Conservation (phyloP, 2,113 vertebrate genomes). For the Gallinago media region DNA sequence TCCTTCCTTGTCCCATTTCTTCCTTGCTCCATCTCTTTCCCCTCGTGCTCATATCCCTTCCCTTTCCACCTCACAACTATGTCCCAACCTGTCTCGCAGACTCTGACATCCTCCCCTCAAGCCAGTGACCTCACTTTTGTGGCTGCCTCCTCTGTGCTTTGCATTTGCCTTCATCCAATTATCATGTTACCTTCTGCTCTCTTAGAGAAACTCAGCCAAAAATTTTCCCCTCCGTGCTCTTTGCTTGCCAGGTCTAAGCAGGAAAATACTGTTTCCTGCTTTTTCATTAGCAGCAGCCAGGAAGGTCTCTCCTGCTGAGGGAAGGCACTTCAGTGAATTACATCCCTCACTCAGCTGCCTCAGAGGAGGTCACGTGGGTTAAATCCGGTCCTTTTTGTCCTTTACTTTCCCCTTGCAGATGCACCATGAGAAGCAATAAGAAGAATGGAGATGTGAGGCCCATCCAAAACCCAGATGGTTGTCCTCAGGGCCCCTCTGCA, state of each 20-base stretch:
- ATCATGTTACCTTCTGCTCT: background rate
- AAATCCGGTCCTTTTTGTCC: background rate
- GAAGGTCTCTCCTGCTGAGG: constrained; percentile 2
- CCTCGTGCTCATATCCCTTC: background rate
- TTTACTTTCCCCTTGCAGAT: background rate
- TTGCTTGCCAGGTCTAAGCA: constrained; percentile 20
- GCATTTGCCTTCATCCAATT: constrained; percentile 1
- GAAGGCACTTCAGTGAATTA: constrained; percentile 34
- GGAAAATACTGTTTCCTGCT: constrained; percentile 41
- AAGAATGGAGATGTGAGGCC: background rate
- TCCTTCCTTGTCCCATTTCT: background rate
- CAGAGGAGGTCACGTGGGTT: background rate
- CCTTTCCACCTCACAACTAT: background rate
- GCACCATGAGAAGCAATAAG: background rate
- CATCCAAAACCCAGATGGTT: background rate
- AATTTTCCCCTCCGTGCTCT: background rate
- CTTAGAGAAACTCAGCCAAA: background rate
- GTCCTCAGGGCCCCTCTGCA: background rate
- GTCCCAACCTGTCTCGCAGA: background rate
- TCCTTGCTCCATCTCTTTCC: background rate
- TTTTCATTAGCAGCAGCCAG: constrained; percentile 4
- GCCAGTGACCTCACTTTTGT: background rate
- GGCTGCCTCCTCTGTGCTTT: background rate
- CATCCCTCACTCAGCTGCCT: background rate
- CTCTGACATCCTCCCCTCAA: background rate